Base-by-base conservation (phyloP, 2,113 vertebrate species). In the Haliaeetus leucogaster region DNA sequence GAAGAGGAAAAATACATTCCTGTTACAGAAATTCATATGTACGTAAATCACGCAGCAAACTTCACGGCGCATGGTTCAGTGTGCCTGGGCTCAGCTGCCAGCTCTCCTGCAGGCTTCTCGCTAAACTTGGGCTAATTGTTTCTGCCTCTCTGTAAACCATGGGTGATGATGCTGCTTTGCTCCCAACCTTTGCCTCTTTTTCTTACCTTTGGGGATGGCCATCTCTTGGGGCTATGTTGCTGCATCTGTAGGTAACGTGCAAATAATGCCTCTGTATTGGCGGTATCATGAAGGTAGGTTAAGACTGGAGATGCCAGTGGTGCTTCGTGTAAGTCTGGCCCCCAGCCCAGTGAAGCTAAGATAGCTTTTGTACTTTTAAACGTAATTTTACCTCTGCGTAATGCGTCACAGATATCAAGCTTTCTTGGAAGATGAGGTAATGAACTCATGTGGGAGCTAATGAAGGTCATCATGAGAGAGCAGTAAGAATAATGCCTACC, bases 341-440 rank as follows among this genome's bases (percentile, higher is more conserved):
- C 53, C 27, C 17, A 11, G 47, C 17, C 47, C 65, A 56, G 72
- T 2, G 2, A 78, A 71, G 40, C 34, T 42, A 45, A 62, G 32
- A 45, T 42, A n/a, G 50, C 29, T 88, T 93, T 89, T 79, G 62
- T 42, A 53, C 26, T 82, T 74, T 58, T 61, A 81, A 79, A 62
- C 30, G 81, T 42, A 52, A 65, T 62, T 91, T 82, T 77, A 72
- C 32, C 50, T 19, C 50, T 14, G 22, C 0, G 13, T 67, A 74
- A 58, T 16, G 3, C 11, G 26, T 87, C 78, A 72, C 20, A 62
- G 70, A 26, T 65, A 43, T 7, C 66, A 79, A 80, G 27, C 23
- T 96, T 95, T 71, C 48, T 25, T 88, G 74, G 81, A 74, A 73
- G 45, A 90, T 82, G 93, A 87, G 42, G 86, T 84, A 96, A 95